Conservation (phyloP, 2,113 vertebrate species). For the Salminus brasiliensis region DNA sequence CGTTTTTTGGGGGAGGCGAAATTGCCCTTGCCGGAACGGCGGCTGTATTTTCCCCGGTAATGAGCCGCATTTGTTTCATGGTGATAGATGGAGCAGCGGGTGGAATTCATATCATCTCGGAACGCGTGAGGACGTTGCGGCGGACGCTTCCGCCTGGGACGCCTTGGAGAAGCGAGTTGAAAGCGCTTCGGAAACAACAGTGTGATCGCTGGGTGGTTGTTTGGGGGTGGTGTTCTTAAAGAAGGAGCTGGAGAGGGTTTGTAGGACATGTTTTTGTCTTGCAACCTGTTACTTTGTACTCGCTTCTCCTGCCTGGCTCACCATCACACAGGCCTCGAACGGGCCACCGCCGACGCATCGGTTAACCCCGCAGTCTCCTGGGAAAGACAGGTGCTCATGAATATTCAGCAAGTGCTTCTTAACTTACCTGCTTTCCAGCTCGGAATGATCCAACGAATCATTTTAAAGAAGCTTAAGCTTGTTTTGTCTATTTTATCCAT, state of each 20-base stretch:
- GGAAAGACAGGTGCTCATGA: slow-evolving; percentile 62
- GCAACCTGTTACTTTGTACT: slow-evolving; percentile 40
- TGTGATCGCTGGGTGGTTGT: not conserved
- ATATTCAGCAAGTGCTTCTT: slow-evolving; percentile 56
- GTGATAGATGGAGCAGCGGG: slow-evolving; percentile 65
- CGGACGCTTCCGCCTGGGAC: slow-evolving; percentile 18
- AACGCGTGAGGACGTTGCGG: slow-evolving; percentile 47
- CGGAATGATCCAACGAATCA: too few relatives aligned
- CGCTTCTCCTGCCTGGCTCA: not conserved
- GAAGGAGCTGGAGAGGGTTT: not conserved
- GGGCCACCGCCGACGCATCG: not conserved
- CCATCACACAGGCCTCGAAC: not conserved
- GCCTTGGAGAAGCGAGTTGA: slow-evolving; percentile 18
- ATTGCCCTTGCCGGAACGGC: slow-evolving; percentile 68
- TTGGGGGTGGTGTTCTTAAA: not conserved
- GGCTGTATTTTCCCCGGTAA: slow-evolving; percentile 61
- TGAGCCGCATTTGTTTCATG: slow-evolving; percentile 70
- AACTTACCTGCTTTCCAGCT: too few relatives aligned
- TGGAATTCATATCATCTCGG: slow-evolving; percentile 55
- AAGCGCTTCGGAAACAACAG: slow-evolving; percentile 18
- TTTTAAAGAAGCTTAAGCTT: too few relatives aligned
- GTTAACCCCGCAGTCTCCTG: slow-evolving; percentile 1
- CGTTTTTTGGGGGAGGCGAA: slow-evolving; percentile 64
- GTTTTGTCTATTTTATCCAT: too few relatives aligned
- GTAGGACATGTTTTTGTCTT: not conserved